phyloP scores from a whole-genome alignment of 2,797 vertebrate genomes.

The Mormyrops attenuatus region DNA sequence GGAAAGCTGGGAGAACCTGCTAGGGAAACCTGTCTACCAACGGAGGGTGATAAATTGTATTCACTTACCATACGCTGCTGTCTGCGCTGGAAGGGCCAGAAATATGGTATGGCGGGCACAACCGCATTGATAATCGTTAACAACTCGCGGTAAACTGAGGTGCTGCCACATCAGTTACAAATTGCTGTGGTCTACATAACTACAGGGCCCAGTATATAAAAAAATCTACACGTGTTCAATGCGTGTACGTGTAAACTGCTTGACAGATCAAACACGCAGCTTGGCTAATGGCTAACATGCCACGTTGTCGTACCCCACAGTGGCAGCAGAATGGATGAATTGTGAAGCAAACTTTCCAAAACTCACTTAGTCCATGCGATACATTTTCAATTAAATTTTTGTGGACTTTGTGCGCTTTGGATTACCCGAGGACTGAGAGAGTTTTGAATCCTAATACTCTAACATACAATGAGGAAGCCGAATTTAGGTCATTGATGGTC shows the following conservation, averaged over 20 bases:
- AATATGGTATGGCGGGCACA: neutral
- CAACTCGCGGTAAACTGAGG: slow-evolving; percentile 3
- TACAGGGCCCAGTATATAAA: neutral
- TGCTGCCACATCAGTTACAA: neutral
- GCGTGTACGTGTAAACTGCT: neutral
- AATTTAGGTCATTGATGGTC: neutral
- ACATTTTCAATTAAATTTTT: neutral
- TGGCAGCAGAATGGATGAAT: neutral
- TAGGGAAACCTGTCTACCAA: neutral
- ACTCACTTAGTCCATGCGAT: neutral
- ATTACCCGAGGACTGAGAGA: neutral
- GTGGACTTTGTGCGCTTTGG: neutral
- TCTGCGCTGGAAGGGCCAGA: neutral
- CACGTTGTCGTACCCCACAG: neutral
- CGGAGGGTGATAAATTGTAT: neutral
- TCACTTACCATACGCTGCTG: neutral
- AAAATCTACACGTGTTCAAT: neutral
- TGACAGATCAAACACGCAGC: neutral
- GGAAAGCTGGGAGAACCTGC: neutral
- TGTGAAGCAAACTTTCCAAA: neutral
- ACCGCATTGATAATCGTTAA: slow-evolving; percentile 10
- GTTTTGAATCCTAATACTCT: neutral
- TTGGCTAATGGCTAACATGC: neutral
- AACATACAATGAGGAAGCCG: neutral
- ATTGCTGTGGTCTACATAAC: slow-evolving; percentile 9